Evolutionary conservation across 2,888 invertebrate genomes (phyloP).

Genomic region (Schizotus pectinicornis): DNA sequence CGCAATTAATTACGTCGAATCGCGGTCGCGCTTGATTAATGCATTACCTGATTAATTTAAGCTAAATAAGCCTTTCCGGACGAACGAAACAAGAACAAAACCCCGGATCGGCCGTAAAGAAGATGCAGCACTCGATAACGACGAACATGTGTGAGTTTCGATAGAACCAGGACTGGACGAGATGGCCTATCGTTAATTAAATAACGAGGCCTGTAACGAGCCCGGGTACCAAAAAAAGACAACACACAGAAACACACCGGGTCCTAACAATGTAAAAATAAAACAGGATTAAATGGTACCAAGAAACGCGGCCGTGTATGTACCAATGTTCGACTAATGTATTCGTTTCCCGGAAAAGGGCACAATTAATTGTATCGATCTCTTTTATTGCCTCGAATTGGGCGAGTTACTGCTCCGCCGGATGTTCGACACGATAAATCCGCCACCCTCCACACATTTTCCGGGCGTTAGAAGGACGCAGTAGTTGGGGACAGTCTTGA

Average conservation of each 20-base stretch:
- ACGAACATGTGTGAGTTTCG: constrained; percentile 58
- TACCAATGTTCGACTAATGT: constrained; percentile 51
- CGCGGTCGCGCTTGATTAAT: constrained; percentile 44
- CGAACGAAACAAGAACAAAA: constrained; percentile 46
- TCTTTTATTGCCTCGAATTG: not conserved
- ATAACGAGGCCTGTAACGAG: constrained; percentile 56
- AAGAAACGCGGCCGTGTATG: constrained; percentile 49
- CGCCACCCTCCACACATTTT: too few species aligned
- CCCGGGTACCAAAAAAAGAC: constrained; percentile 43
- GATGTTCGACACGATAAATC: too few species aligned
- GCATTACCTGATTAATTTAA: constrained; percentile 49
- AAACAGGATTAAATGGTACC: constrained; percentile 51
- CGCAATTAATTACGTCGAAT: constrained; percentile 45
- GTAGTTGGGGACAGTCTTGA: too few species aligned
- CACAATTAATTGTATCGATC: constrained; percentile 16
- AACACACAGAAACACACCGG: constrained; percentile 48
- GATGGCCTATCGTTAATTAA: constrained; percentile 58
- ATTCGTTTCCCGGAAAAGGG: constrained; percentile 44
- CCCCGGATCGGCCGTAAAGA: constrained; percentile 48
- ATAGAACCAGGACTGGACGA: constrained; percentile 54
- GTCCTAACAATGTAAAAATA: constrained; percentile 55
- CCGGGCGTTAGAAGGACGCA: too few species aligned
- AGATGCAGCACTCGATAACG: constrained; percentile 57
- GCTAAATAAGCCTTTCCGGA: constrained; percentile 49
- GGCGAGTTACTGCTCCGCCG: too few species aligned